Evolutionary conservation across 2,888 invertebrate species (phyloP).

Genomic region (Teleiodes luculella): DNA sequence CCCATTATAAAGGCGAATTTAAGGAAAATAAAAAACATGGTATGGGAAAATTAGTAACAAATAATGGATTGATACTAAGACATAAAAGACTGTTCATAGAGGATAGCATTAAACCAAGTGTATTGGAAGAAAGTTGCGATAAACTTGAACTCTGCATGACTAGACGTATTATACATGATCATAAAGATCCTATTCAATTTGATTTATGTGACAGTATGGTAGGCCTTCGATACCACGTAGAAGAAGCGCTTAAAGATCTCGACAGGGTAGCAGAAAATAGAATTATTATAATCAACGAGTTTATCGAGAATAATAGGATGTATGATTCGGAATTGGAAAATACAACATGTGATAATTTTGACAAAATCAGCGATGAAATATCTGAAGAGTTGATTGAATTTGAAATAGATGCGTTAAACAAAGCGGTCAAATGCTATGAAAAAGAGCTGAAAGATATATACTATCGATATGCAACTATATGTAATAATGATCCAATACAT

Average conservation of each 20-base stretch:
- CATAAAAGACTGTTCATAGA: conserved; percentile 70
- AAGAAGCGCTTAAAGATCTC: conserved; percentile 54
- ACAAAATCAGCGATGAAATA: neutral
- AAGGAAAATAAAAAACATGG: conserved; percentile 78
- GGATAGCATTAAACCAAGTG: conserved; percentile 47
- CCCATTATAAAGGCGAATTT: conserved; percentile 77
- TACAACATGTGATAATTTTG: neutral
- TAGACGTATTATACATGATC: neutral
- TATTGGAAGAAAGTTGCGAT: neutral
- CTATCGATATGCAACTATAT: conserved; percentile 70
- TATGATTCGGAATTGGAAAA: neutral
- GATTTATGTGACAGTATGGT: conserved; percentile 57
- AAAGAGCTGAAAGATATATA: conserved; percentile 71
- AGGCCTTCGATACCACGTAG: conserved; percentile 65
- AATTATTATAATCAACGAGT: conserved; percentile 46
- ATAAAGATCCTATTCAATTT: conserved; percentile 18
- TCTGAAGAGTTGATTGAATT: conserved; percentile 42
- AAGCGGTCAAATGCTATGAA: conserved; percentile 67
- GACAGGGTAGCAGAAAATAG: conserved; percentile 49
- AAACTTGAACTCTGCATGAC: neutral
- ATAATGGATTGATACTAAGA: conserved; percentile 73
- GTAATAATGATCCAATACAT: conserved; percentile 50
- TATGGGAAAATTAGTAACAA: conserved; percentile 72
- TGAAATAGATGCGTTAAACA: conserved; percentile 66
- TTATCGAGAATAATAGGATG: conserved; percentile 46